These are phyloP conservation scores for Paralinhomoeus sp. DNA, from an alignment of 2,888 invertebrate species.

Conservation along the genomic window DNA sequence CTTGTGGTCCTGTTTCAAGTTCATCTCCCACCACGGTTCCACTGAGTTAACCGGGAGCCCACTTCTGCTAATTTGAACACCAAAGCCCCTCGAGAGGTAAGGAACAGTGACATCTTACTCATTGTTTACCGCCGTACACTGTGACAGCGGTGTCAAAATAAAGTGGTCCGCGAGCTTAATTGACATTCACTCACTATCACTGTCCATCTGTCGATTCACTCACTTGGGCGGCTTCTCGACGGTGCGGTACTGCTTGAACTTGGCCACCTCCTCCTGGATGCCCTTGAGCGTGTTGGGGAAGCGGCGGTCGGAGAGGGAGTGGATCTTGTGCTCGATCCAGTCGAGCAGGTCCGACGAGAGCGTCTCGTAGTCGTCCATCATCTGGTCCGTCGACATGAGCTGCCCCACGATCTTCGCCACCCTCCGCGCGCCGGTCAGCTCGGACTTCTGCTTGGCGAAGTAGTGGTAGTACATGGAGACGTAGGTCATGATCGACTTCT, in stretches of 20 bases:
- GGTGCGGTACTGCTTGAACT: conserved; percentile 82
- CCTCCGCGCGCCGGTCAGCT: conserved; percentile 74
- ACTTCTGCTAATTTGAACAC: no score
- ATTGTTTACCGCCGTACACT: no score
- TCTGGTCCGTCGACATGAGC: conserved; percentile 77
- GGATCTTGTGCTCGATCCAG: conserved; percentile 72
- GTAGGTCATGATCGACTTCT: conserved; percentile 95
- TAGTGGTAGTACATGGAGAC: conserved; percentile 97
- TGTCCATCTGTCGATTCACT: conserved; percentile 27
- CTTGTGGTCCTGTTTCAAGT: no score
- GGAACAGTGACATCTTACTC: no score
- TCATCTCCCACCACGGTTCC: no score
- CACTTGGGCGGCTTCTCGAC: conserved; percentile 91
- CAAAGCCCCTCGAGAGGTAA: no score
- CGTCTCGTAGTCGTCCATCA: conserved; percentile 64
- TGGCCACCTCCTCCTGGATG: conserved; percentile 62
- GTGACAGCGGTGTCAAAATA: no score
- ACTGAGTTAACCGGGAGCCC: no score
- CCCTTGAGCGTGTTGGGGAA: conserved; percentile 86
- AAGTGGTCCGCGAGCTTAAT: no score
- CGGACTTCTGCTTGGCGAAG: conserved; percentile 94
- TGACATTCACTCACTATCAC: no score
- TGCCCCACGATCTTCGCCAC: conserved; percentile 56
- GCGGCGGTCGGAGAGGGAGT: conserved; percentile 53
- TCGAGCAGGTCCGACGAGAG: conserved; percentile 60